phyloP scores from a whole-genome alignment of 2,113 vertebrate genomes.

The Brachirus orientalis region DNA sequence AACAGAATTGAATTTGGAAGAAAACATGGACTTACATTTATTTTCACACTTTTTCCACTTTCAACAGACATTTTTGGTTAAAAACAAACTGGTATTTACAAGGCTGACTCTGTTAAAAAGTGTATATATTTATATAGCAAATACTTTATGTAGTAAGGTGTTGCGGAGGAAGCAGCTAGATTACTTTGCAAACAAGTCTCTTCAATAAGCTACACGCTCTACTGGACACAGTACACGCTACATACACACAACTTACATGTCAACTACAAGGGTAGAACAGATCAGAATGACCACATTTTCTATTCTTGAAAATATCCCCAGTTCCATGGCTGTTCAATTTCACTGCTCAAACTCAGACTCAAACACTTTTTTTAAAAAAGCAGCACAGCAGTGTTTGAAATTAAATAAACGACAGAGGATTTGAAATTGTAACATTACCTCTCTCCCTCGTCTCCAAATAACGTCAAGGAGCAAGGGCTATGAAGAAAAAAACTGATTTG shows the following conservation, averaged over 20 bases:
- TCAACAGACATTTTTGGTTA: no score
- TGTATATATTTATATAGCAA: not conserved
- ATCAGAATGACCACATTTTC: slow-evolving; percentile 19
- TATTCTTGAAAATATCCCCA: slow-evolving; percentile 21
- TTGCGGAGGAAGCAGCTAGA: not conserved
- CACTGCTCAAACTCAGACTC: not conserved
- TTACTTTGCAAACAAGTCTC: no score
- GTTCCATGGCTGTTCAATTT: slow-evolving; percentile 6
- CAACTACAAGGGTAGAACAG: slow-evolving; percentile 3
- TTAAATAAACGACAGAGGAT: slow-evolving; percentile 10
- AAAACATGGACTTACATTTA: no score
- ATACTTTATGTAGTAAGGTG: not conserved
- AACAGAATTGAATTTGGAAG: no score
- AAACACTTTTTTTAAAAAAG: slow-evolving; percentile 5
- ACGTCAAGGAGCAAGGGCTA: slow-evolving; percentile 31
- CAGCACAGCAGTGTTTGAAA: not conserved
- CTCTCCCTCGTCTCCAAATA: slow-evolving; percentile 38
- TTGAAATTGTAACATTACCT: slow-evolving; percentile 60
- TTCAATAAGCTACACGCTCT: slow-evolving; percentile 8
- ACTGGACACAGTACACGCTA: not conserved
- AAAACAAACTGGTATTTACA: not conserved
- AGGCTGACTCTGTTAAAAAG: not conserved
- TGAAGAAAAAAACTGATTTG: slow-evolving; percentile 50
- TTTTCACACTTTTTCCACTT: no score
- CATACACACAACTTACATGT: slow-evolving; percentile 9